Conservation (phyloP, 2,113 vertebrate genomes). For the Gallinago media region DNA sequence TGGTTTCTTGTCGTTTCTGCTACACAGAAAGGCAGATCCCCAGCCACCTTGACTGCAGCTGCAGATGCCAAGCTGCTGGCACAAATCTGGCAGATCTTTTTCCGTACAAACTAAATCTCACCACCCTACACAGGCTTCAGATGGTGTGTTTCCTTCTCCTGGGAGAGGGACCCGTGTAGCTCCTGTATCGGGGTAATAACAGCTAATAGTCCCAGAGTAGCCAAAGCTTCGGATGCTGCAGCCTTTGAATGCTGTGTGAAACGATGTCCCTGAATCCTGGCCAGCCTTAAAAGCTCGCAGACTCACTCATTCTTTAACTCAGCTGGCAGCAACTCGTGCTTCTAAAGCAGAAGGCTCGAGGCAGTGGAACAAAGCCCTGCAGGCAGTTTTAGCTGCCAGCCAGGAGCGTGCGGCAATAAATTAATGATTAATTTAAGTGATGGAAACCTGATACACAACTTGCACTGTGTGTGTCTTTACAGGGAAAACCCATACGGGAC, state of each 20-base stretch:
- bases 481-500: not conserved
- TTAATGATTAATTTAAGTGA: not conserved
- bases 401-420: not conserved
- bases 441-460: not conserved
- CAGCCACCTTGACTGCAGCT: not conserved
- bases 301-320: not conserved
- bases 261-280: fast-evolving
- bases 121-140: not conserved
- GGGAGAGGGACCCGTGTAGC: not conserved
- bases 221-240: fast-evolving
- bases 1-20: not conserved
- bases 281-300: not conserved
- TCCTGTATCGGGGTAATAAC: fast-evolving
- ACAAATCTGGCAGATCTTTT: not conserved
- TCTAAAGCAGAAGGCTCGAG: conserved; percentile 1
- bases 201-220: fast-evolving
- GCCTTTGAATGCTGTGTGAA: not conserved
- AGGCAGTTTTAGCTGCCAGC: not conserved
- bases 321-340: not conserved
- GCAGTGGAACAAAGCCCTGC: not conserved
- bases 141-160: not conserved
- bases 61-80: not conserved
- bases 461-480: not conserved
- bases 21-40: not conserved
- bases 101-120: not conserved